Base-by-base conservation (phyloP, 92 coral and sea anemone species). In the Porites lobata region DNA sequence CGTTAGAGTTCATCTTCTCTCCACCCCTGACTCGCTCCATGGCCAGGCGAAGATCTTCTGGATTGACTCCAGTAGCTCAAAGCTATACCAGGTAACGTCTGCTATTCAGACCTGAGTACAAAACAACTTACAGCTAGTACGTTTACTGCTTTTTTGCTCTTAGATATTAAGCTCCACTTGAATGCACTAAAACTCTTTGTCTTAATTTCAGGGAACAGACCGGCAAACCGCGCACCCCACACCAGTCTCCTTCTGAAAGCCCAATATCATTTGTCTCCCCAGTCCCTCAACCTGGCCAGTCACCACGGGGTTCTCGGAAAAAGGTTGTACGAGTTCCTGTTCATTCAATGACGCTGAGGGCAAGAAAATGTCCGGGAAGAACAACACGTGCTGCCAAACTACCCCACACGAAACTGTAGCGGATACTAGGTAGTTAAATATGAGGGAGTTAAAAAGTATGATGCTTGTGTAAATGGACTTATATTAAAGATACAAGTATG, bases 221-320 rank as follows among this genome's bases (percentile, higher is more conserved):
- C 43, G 15, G 21, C 26, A 59, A 20, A 38, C 47, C 47, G 15
- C 67, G 24, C 53, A 97, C 95, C 65, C 99, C 99, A 24, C 98
- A 94, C 92, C 99, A 95, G 92, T 97, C 99, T 56, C 99, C 99
- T 58, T 85, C 99, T 29, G 96, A 97, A 84, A 97, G 99, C 65
- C 99, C 99, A 1, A 97, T 97, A 65, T 97, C 99, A 9, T 97
- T 95, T 87, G 90, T 97, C 65, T 90, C 99, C 6, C 99, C 99
- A 38, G 90, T 90, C 52, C 84, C 90, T 6, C 84, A 75, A 61
- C 87, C 82, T 43, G 70, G 89, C 21, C 57, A 86, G 11, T 92
- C 96, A 17, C 98, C 96, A 53, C 92, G 94, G 22, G 78, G 86
- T 14, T 72, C 82, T 56, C 78, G 84, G 56, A 93, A 82, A 87